phyloP scores from a whole-genome alignment of 1,140 invertebrate species.

The Amyelois transitella region DNA sequence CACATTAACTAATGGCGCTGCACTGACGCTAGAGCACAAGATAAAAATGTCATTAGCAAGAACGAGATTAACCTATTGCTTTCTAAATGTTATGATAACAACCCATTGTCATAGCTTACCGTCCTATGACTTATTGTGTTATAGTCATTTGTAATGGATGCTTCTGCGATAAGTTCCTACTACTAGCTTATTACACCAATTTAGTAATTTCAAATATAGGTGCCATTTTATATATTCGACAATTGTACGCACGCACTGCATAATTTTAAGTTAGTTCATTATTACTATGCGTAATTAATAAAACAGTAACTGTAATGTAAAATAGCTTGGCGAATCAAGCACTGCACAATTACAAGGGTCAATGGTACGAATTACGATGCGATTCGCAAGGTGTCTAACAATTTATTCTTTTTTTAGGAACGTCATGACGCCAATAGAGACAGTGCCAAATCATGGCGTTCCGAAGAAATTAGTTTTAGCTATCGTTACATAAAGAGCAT shows the following conservation, averaged over 20 bases:
- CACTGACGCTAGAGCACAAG: background rate
- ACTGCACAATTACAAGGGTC: background rate
- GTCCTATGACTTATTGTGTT: background rate
- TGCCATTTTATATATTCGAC: background rate
- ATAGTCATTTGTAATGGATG: background rate
- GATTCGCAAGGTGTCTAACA: background rate
- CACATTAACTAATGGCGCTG: background rate
- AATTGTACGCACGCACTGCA: background rate
- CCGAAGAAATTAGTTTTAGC: conserved; percentile 20
- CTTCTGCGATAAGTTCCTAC: background rate
- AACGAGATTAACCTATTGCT: too few relatives aligned
- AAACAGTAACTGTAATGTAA: background rate
- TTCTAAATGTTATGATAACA: background rate
- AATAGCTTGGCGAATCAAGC: background rate
- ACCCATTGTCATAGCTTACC: background rate
- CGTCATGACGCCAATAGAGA: background rate
- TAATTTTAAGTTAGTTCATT: background rate
- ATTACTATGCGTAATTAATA: background rate
- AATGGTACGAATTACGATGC: background rate
- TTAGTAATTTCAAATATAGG: background rate
- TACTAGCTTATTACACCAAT: background rate
- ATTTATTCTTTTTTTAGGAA: background rate
- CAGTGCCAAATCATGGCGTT: too few relatives aligned
- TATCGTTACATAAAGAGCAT: conserved; percentile 31
- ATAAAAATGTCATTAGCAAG: background rate